Conservation (phyloP, 35 echinoderm and acorn worm genomes). For the Heliocidaris erythrogramma region DNA sequence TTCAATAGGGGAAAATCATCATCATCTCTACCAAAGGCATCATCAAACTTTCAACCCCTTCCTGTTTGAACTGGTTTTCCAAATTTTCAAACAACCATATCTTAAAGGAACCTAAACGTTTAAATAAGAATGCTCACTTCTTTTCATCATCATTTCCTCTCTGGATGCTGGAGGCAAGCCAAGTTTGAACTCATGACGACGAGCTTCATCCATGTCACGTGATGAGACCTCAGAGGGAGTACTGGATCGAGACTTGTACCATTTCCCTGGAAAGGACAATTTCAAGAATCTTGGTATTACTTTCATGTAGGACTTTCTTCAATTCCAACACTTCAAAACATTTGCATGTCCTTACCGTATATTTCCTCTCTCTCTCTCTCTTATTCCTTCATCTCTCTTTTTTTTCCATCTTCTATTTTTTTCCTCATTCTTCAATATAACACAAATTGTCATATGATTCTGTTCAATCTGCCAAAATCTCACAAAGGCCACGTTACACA, state of each 20-base stretch:
- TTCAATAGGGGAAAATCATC: too few species aligned
- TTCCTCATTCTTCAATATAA: too few species aligned
- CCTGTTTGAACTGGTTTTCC: too few species aligned
- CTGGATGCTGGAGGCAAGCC: neutral
- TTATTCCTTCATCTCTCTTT: neutral
- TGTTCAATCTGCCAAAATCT: too few species aligned
- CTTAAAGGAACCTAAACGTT: neutral
- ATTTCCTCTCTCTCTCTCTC: neutral
- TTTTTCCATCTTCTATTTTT: neutral
- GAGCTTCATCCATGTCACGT: constrained; percentile 7
- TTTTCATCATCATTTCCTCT: neutral
- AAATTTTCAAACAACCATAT: too few species aligned
- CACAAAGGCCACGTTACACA: too few species aligned
- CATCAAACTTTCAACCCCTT: too few species aligned
- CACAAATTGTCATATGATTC: too few species aligned
- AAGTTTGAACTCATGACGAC: constrained; percentile 25
- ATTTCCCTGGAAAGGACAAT: neutral
- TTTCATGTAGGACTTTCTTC: neutral
- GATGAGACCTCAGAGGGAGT: neutral
- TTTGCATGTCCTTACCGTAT: neutral
- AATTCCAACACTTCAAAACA: neutral
- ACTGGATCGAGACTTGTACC: constrained; percentile 40
- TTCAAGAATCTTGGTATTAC: neutral
- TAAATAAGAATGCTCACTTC: neutral
- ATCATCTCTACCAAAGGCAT: too few species aligned